A percentile compares a stretch with the other conserved stretches of the same genome.
Evolutionary conservation across 2,888 invertebrate genomes (phyloP).

Genomic region (Gymnosoma rotundatum): DNA sequence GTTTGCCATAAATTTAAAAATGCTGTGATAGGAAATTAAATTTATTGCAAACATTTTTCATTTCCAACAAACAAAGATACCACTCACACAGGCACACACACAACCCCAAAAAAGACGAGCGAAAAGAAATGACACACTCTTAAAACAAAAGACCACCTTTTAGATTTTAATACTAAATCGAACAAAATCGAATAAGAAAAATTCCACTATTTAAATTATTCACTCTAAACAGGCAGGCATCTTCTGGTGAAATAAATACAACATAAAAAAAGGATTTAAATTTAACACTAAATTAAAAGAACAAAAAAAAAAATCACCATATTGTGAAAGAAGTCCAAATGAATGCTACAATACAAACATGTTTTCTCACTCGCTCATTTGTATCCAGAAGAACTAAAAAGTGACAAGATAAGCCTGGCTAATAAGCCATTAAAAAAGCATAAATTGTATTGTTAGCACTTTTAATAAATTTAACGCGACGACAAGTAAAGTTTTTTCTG

Average conservation of each 20-base stretch:
- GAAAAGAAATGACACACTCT: conserved; percentile 27
- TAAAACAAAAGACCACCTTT: conserved; percentile 63
- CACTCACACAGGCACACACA: conserved; percentile 20
- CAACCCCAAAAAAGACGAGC: background rate
- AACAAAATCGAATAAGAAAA: conserved; percentile 31
- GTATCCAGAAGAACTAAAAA: conserved; percentile 2
- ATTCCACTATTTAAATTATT: conserved; percentile 43
- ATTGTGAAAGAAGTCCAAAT: background rate
- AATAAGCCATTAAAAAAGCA: conserved; percentile 80
- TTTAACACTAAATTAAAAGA: conserved; percentile 14
- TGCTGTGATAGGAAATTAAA: conserved; percentile 80
- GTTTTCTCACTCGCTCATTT: conserved; percentile 12
- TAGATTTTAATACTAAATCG: conserved; percentile 44
- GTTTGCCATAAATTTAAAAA: conserved; percentile 65
- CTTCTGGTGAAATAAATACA: background rate
- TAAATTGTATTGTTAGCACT: conserved; percentile 81
- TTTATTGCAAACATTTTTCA: conserved; percentile 80
- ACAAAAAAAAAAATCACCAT: background rate
- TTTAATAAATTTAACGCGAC: conserved; percentile 78
- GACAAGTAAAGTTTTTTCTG: conserved; percentile 10
- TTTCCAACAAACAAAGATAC: conserved; percentile 65
- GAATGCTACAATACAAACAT: conserved; percentile 2
- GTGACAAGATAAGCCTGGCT: conserved; percentile 79
- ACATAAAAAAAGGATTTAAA: conserved; percentile 42
- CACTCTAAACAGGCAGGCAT: conserved; percentile 24